Percentiles rank a stretch among this genome's conserved stretches.
Evolutionary conservation across 2,113 vertebrate genomes (phyloP).

Genomic region (Notarius quadriscutis): DNA sequence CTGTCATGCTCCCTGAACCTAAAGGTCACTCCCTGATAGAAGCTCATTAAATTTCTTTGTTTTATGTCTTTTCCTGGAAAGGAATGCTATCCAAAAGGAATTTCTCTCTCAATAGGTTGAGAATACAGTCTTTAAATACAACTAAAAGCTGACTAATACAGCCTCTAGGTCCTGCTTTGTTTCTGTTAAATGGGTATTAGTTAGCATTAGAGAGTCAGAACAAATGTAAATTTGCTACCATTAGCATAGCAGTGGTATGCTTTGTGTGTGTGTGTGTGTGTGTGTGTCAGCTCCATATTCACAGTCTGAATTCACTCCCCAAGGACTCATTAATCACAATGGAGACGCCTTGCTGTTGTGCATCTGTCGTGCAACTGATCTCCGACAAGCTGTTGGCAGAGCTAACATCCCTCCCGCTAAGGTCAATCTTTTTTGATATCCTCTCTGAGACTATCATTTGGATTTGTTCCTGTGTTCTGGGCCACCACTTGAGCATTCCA

Average conservation of each 20-base stretch:
- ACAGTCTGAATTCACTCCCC: conserved; percentile 36
- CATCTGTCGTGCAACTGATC: conserved; percentile 46
- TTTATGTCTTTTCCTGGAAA: background rate
- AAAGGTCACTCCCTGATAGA: background rate
- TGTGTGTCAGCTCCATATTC: conserved; percentile 31
- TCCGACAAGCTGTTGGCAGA: conserved; percentile 44
- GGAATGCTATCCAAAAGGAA: background rate
- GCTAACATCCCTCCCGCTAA: conserved; percentile 22
- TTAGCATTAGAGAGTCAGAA: conserved; percentile 33
- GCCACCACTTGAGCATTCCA: background rate
- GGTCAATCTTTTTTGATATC: background rate
- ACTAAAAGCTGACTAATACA: conserved; percentile 12
- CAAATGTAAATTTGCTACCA: conserved; percentile 32
- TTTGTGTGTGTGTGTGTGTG: conserved; percentile 14
- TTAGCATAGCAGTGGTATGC: conserved; percentile 21
- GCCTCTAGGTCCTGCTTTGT: conserved; percentile 8
- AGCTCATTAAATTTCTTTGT: conserved; percentile 1
- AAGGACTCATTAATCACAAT: conserved; percentile 47
- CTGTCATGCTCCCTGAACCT: background rate
- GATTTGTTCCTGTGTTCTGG: conserved; percentile 1
- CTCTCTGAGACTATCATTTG: conserved; percentile 8
- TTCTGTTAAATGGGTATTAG: conserved; percentile 29
- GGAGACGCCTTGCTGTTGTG: conserved; percentile 36
- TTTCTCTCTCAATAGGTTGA: background rate
- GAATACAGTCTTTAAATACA: background rate